A percentile compares a stretch with the other conserved stretches of the same genome.
Evolutionary conservation across 92 coral and sea anemone species (phyloP).

Genomic region (Diadumene lineata): DNA sequence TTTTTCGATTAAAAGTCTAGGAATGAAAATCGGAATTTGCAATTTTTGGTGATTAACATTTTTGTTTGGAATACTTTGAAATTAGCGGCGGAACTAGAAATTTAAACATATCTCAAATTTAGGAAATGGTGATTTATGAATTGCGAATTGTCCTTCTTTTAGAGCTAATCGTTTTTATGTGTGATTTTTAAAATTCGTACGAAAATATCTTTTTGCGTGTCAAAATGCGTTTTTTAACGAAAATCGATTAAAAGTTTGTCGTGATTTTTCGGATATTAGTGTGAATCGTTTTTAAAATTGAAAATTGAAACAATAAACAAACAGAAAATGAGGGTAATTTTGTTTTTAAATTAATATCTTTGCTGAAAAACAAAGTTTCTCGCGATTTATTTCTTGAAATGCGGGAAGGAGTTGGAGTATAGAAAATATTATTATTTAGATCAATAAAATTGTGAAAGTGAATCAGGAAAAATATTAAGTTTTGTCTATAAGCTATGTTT

Average conservation of each 20-base stretch:
- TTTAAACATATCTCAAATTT: conserved; percentile 7
- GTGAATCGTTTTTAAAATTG: neutral
- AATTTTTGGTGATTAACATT: too few species aligned
- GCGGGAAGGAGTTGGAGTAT: too few species aligned
- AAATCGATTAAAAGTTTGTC: neutral
- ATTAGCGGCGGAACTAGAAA: neutral
- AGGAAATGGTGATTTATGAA: conserved; percentile 1
- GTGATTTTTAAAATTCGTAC: too few species aligned
- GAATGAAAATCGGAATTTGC: too few species aligned
- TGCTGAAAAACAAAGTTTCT: neutral
- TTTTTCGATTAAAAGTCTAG: too few species aligned
- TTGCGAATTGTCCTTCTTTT: neutral
- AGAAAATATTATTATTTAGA: too few species aligned
- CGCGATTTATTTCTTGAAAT: neutral
- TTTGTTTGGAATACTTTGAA: neutral
- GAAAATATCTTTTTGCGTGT: neutral
- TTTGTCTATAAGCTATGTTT: too few species aligned
- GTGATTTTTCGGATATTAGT: neutral
- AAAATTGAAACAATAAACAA: neutral
- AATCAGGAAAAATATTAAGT: too few species aligned
- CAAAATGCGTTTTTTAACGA: neutral
- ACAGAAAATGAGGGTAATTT: neutral
- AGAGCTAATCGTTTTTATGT: neutral
- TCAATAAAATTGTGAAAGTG: too few species aligned
- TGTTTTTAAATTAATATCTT: neutral